Percentiles rank a stretch among this genome's conserved stretches.
These are phyloP conservation scores for Copsychus sechellarum DNA, from an alignment of 2,113 vertebrate species.

Conservation along the genomic window DNA sequence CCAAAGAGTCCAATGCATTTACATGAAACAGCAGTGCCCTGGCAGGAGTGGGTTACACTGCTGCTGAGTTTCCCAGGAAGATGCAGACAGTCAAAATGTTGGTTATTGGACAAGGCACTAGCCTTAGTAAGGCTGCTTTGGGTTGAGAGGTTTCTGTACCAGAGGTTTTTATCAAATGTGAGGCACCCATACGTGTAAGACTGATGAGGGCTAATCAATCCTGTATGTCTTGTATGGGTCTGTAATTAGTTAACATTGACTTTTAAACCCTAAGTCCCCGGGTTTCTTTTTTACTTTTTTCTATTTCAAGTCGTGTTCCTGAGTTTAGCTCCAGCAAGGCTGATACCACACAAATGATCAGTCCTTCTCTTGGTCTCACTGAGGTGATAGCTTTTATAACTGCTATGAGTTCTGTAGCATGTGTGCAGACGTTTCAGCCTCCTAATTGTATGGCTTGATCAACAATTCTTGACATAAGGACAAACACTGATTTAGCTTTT, in stretches of 20 bases:
- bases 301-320: not conserved
- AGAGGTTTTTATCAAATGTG: not conserved
- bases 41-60: not conserved
- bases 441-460: not conserved
- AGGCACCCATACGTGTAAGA: not conserved
- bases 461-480: not conserved
- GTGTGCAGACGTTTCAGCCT: not conserved
- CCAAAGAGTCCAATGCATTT: not conserved
- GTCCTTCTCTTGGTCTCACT: not conserved
- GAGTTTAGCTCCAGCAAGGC: not conserved
- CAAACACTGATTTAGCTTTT: not conserved
- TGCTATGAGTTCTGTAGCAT: not conserved
- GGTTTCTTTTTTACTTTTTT: not conserved
- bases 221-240: not conserved
- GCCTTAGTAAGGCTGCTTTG: not conserved
- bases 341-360: not conserved
- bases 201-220: not conserved
- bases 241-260: not conserved
- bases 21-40: not conserved
- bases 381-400: not conserved
- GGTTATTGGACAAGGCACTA: accelerated
- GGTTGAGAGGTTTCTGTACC: not conserved
- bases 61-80: not conserved
- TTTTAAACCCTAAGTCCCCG: not conserved
- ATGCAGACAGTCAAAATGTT: not conserved